Evolutionary conservation across 2,113 vertebrate genomes (phyloP), one percentile per base, ranked within the genome.

Genomic region (Azemiops feae): DNA sequence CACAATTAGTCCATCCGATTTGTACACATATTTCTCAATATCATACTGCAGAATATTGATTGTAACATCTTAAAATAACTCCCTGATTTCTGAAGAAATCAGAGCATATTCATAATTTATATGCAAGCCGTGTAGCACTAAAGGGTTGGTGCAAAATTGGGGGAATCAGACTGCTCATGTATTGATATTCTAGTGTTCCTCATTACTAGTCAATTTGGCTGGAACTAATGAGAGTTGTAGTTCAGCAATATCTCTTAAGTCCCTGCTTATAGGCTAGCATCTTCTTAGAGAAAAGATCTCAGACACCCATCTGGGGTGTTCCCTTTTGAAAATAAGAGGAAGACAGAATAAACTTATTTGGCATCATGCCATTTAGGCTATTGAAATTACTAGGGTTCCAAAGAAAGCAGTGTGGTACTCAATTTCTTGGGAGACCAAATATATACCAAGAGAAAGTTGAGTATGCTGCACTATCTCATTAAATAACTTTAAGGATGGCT

Each of bases 401-500:
- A 69, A 86, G 1, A 60, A 27, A 2, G 20, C 18, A 43, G 89
- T 60, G 6, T 85, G 8, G 45, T 91, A 85, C 45, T 92, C n/a
- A 60, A 1, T 85, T 30, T 50, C 58, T 30, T 10, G 53, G 54
- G 39, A 81, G 52, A 22, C 88, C 5, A 89, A 52, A 43, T 74
- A 30, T 60, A 34, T 11, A 30, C 25, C 20, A 47, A 60, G 39
- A 88, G 20, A 16, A 22, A 22, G 34, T 69, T 74, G 45, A 69
- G 25, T 93, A 30, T 47, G 60, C 20, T 88, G 1, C 34, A 64
- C 47, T 92, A 54, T 64, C n/a, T 93, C 74, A 85, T 55, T 92
- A 85, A 60, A 92, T 87, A 92, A 47, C 50, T 85, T 4, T 89
- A 64, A 92, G 54, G 87, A 53, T 89, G 69, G 43, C 43, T 92